phyloP scores from a whole-genome alignment of 2,888 invertebrate species.

The Lamellibrachia satsuma region DNA sequence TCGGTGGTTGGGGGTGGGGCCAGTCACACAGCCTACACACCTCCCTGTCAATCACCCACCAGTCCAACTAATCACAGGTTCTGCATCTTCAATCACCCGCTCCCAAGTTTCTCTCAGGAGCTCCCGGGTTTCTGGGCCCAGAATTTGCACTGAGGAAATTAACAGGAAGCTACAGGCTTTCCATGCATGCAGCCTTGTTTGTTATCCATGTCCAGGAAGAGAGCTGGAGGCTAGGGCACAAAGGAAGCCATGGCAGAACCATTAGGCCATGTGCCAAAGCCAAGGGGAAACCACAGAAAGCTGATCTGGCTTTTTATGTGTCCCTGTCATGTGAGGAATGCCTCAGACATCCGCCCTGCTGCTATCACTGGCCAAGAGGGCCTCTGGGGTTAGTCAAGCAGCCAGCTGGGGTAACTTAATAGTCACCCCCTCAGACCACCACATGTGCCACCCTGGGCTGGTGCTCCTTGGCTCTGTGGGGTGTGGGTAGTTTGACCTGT shows the following conservation, averaged over 20 bases:
- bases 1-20: background rate
- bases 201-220: background rate
- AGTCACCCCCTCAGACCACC: background rate
- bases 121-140: background rate
- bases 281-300: slow-evolving; percentile 7
- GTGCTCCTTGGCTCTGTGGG: background rate
- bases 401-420: slow-evolving; percentile 13
- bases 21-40: background rate
- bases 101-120: background rate
- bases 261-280: slow-evolving; percentile 10
- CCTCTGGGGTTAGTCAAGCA: background rate
- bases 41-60: background rate
- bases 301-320: slow-evolving; percentile 5
- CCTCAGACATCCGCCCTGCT: background rate
- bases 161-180: background rate
- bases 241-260: background rate
- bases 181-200: background rate
- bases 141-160: background rate
- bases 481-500: background rate
- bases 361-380: background rate
- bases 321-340: background rate
- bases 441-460: background rate
- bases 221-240: background rate
- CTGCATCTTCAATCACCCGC: background rate
- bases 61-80: background rate